Evolutionary conservation across 1,140 invertebrate genomes (phyloP), one percentile per base, ranked within the genome.

Genomic region (Drosophila athabasca): DNA sequence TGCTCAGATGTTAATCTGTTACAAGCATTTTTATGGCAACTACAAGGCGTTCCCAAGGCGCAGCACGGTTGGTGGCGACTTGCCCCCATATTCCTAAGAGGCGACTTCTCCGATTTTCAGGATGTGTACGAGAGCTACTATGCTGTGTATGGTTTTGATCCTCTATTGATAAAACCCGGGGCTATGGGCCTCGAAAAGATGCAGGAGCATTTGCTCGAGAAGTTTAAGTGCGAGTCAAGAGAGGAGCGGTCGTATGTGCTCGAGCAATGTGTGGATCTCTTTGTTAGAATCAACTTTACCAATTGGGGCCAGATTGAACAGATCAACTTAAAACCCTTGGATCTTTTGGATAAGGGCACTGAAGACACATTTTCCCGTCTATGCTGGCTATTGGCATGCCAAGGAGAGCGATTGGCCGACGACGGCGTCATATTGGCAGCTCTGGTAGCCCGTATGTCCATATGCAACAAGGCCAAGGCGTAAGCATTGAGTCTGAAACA

Each of bases 21-120:
- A 19, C 4, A n/a, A 39, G 62, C 31, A 15, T 67, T 87, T 41
- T 41, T 87, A 8, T 11, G 22, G 0, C 55, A 65, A 41, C 26
- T 82, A 9, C 19, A 31, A 8, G 19, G 17, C 6, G 41, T 88
- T 4, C 67, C 75, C 2, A 72, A 54, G 6, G 22, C 22, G 5
- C 52, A 66, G 11, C 75, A 87, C n/a, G 75, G 82, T 7, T 88
- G 83, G 83, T 73, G 67, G 67, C 76, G 83, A 1, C 35, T 79
- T n/a, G 44, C 60, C 19, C 67, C 72, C 7, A 11, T 88, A 0
- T 76, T 80, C 26, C 5, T 53, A 1, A n/a, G 35, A 22, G 3
- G n/a, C 1, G 11, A 69, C 0, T 31, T 67, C 35, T 4, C 35
- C 5, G 45, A 52, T 24, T 29, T 19, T 0, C 54, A 51, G 4